Base-by-base conservation (phyloP, 1,140 invertebrate species). In the Drosophila burlai region DNA sequence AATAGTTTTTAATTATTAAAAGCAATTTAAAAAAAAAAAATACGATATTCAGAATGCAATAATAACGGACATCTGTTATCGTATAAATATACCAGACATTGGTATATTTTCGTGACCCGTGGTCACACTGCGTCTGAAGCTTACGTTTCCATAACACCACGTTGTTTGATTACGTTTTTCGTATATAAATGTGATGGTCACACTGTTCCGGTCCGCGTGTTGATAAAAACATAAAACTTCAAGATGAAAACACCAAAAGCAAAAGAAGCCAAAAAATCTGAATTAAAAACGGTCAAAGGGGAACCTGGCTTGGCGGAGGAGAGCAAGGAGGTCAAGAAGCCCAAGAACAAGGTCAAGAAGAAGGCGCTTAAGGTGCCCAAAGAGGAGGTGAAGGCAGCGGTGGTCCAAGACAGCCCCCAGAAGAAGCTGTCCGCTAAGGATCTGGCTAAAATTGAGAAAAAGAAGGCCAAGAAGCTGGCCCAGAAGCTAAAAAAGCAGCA, bases 401-500 rank as follows among this genome's bases (percentile, higher is more conserved):
- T 55, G 9, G 40, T 55, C 10, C 73, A 69, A 6, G 66, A 61
- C 13, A 59, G 18, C 24, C 21, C 34, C 29, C 29, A 52, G 15
- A 81, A 69, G 26, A 59, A 50, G 18, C 16, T 91, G 29, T 58
- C 73, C 1, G 55, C 36, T 0, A 67, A 76, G 5, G 84, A 91
- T 29, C 6, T 83, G 21, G 87, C 83, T 26, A 91, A 83, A 47
- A 92, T 92, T 26, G 76, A 87, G 57, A 92, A 92, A 47, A 92
- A 92, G 62, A 92, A 92, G 26, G 86, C 81, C 2, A 92, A 92
- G n/a, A 92, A 92, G 45, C 63, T 64, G 38, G 86, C 91, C 9
- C 86, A 92, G 40, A 92, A 92, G 38, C 50, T 91, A 0, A 92
- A 89, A 26, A 92, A 89, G 10, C 74, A 83, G 16, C 46, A 75